Conservation (phyloP, 2,113 vertebrate species). For the Lipotes vexillifer region DNA sequence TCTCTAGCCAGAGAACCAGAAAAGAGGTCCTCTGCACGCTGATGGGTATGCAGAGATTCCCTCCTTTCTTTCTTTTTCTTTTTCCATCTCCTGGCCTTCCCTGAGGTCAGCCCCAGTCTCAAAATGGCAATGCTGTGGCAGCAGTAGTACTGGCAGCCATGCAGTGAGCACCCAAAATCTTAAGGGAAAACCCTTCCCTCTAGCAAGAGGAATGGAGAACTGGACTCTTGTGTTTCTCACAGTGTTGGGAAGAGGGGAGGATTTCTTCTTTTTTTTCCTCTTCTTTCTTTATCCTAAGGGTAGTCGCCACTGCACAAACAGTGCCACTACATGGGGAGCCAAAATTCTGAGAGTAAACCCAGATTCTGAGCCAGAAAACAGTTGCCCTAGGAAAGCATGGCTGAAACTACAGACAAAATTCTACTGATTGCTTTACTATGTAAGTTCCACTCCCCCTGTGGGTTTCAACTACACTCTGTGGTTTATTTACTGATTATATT, state of each 20-base stretch:
- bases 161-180: neutral
- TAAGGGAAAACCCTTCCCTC: neutral
- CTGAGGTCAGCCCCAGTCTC: neutral
- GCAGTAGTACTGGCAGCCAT: neutral
- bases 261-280: neutral
- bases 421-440: neutral
- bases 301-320: neutral
- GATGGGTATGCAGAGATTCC: neutral
- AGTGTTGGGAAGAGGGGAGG: fast-evolving
- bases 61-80: neutral
- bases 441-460: neutral
- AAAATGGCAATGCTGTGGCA: neutral
- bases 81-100: neutral
- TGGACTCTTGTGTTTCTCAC: neutral
- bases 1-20: neutral
- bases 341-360: neutral
- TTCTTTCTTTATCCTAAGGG: neutral
- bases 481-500: neutral
- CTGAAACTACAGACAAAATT: neutral
- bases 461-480: neutral
- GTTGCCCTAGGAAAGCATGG: neutral
- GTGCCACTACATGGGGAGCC: too few relatives aligned
- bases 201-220: neutral
- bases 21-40: neutral
- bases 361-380: neutral